phyloP scores from a whole-genome alignment of 2,797 vertebrate species.

The Eulemur albifrons region DNA sequence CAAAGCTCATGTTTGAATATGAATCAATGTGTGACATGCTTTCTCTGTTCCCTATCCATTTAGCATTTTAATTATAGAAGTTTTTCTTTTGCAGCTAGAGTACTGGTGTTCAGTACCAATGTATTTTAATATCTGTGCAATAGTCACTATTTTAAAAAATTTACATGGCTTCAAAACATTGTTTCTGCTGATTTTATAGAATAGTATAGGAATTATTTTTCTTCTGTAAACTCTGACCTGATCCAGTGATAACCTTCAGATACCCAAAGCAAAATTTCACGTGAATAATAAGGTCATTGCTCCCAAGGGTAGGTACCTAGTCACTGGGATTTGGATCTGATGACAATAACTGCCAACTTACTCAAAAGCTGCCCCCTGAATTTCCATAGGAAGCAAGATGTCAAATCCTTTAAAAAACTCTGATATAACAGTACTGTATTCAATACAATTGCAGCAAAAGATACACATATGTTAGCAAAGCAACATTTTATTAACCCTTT shows the following conservation, averaged over 20 bases:
- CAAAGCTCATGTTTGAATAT: conserved; percentile 18
- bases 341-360: not conserved
- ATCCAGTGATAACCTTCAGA: conserved; percentile 18
- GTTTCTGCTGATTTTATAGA: not conserved
- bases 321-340: not conserved
- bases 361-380: not conserved
- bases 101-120: conserved; percentile 3
- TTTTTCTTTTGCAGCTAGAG: conserved; percentile 35
- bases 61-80: conserved; percentile 49
- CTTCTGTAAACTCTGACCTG: conserved; percentile 38
- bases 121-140: conserved; percentile 33
- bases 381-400: conserved; percentile 37
- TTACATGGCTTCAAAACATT: not conserved
- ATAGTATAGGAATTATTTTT: not conserved
- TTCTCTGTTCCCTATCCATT: conserved; percentile 29
- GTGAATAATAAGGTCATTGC: not conserved
- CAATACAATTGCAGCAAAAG: conserved; percentile 24
- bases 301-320: not conserved
- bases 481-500: conserved; percentile 32
- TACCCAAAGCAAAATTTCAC: conserved; percentile 30
- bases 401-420: conserved; percentile 43
- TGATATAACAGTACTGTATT: not conserved
- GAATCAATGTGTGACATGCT: conserved; percentile 43
- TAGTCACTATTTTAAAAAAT: conserved; percentile 7
- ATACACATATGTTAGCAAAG: conserved; percentile 11